Evolutionary conservation across 2,113 vertebrate genomes (phyloP).

Genomic region (Ictalurus punctatus): DNA sequence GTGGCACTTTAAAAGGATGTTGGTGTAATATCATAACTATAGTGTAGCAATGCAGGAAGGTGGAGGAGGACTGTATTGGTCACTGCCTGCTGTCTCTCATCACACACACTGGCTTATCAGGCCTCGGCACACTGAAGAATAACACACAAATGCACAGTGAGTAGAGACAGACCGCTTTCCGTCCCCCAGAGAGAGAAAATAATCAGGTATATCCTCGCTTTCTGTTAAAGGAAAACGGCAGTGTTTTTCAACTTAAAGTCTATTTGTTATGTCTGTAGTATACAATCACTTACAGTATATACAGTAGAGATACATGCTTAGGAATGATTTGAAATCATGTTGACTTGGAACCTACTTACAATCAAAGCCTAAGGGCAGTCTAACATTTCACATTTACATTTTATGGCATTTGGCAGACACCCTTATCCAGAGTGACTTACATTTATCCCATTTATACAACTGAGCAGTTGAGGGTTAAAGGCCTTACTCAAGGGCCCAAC

Average conservation of each 20-base stretch:
- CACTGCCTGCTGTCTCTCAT: slow-evolving; percentile 56
- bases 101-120: slow-evolving; percentile 53
- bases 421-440: too few species aligned
- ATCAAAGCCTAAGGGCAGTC: background rate
- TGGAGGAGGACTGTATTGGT: slow-evolving; percentile 8
- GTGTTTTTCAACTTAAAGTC: background rate
- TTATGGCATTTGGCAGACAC: background rate
- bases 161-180: background rate
- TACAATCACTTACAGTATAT: background rate
- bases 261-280: background rate
- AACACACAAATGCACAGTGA: slow-evolving; percentile 30
- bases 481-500: too few species aligned
- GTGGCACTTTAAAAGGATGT: background rate
- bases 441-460: too few species aligned
- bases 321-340: background rate
- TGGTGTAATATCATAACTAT: background rate
- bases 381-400: too few species aligned
- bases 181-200: background rate
- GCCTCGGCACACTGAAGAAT: slow-evolving; percentile 53
- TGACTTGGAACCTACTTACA: background rate
- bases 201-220: background rate
- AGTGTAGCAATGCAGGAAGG: background rate
- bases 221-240: background rate
- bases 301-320: background rate
- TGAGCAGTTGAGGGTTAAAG: too few species aligned